Evolutionary conservation across 2,113 vertebrate species (phyloP).

Genomic region (Gavialis gangeticus): DNA sequence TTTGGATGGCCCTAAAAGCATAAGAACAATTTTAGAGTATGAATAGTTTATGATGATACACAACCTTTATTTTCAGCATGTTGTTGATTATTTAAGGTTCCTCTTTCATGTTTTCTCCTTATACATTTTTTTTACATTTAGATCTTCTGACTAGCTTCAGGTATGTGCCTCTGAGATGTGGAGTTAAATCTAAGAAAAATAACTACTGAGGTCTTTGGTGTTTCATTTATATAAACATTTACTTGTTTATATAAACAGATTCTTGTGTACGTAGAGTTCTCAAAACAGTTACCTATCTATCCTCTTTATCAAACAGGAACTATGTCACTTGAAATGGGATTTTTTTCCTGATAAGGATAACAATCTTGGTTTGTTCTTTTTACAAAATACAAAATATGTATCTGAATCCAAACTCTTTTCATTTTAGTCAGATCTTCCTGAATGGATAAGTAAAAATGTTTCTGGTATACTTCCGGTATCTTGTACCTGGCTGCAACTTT

Average conservation of each 20-base stretch:
- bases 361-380: not conserved
- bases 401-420: not conserved
- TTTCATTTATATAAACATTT: not conserved
- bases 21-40: slow-evolving; percentile 7
- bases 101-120: not conserved
- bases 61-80: not conserved
- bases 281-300: not conserved
- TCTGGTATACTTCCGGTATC: not conserved
- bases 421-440: not conserved
- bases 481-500: not conserved
- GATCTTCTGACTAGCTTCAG: not conserved
- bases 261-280: not conserved
- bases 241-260: not conserved
- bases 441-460: not conserved
- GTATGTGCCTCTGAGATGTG: not conserved
- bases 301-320: not conserved
- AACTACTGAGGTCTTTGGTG: not conserved
- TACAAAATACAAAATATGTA: not conserved
- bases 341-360: not conserved
- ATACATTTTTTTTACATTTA: not conserved
- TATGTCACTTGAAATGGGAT: not conserved
- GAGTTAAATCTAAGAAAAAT: not conserved
- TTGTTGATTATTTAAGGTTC: not conserved
- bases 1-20: not conserved
- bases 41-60: accelerated